Evolutionary conservation across 2,888 invertebrate genomes (phyloP).

Genomic region (Epistrophella euchroma): DNA sequence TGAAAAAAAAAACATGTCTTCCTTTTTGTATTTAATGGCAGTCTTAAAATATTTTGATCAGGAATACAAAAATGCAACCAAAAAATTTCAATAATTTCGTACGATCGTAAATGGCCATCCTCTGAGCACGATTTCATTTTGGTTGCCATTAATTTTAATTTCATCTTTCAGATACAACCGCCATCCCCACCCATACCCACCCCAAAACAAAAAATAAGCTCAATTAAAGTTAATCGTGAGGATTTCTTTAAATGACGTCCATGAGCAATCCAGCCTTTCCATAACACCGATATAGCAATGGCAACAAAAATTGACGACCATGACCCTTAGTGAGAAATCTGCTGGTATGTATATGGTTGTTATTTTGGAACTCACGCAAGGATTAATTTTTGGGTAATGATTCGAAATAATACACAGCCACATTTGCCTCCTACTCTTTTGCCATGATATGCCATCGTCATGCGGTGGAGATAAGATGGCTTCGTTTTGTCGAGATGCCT

Average conservation of each 20-base stretch:
- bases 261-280: conserved; percentile 32
- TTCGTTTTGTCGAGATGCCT: conserved; percentile 60
- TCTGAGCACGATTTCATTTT: conserved; percentile 22
- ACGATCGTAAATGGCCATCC: conserved; percentile 39
- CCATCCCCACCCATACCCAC: not conserved
- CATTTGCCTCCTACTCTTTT: conserved; percentile 21
- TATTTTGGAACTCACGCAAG: conserved; percentile 59
- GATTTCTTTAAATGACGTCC: conserved; percentile 55
- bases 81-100: conserved; percentile 29
- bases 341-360: not conserved
- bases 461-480: conserved; percentile 66
- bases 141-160: conserved; percentile 61
- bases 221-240: conserved; percentile 45
- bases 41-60: conserved; percentile 30
- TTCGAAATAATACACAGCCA: conserved; percentile 48
- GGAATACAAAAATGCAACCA: not conserved
- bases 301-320: conserved; percentile 6
- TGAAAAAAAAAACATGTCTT: not conserved
- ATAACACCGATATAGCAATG: not conserved
- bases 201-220: conserved; percentile 46
- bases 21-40: conserved; percentile 45
- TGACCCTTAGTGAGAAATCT: conserved; percentile 25
- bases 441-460: not conserved
- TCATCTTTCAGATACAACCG: not conserved
- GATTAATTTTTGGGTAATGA: conserved; percentile 66